phyloP scores from a whole-genome alignment of 2,113 vertebrate genomes.

The Athene noctua region DNA sequence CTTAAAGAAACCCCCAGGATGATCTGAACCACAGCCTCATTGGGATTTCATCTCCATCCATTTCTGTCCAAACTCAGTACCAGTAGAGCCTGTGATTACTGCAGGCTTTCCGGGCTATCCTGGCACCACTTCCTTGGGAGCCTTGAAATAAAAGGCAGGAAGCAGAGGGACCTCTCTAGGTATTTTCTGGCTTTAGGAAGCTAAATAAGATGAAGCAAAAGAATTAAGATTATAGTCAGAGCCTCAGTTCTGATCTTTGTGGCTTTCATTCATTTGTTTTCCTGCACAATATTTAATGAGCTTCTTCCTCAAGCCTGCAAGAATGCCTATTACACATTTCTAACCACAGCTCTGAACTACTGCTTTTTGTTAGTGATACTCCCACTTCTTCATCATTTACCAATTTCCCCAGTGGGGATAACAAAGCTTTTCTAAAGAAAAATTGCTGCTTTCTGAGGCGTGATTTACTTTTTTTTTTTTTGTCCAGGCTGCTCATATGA shows the following conservation, averaged over 20 bases:
- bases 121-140: neutral
- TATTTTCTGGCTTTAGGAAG: neutral
- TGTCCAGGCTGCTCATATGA: neutral
- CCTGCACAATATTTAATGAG: neutral
- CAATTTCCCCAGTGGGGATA: neutral
- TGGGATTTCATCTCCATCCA: neutral
- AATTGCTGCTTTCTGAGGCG: neutral
- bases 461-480: neutral
- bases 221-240: neutral
- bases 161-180: neutral
- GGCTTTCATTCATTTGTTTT: neutral
- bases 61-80: neutral
- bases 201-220: neutral
- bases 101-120: neutral
- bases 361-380: neutral
- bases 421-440: neutral
- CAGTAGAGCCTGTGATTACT: neutral
- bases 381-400: neutral
- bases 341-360: neutral
- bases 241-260: neutral
- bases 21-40: neutral
- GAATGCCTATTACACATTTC: neutral
- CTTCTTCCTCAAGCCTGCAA: neutral
- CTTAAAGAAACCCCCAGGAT: neutral
- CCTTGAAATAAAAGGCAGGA: neutral